Evolutionary conservation across 2,888 invertebrate species (phyloP).

Genomic region (Helobdella robusta): DNA sequence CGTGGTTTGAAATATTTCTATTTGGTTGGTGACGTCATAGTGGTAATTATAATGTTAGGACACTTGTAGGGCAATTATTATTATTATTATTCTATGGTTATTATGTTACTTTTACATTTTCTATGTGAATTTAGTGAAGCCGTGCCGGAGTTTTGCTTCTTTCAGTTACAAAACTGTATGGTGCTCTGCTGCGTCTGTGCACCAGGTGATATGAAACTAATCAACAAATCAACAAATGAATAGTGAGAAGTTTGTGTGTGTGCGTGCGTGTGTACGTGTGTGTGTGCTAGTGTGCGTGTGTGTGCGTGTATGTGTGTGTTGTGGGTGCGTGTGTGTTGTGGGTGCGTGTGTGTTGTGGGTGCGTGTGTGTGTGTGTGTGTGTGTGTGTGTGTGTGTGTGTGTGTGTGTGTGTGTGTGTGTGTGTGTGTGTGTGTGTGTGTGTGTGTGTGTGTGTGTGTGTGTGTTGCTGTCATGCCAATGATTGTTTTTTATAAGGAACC

Average conservation of each 20-base stretch:
- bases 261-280: constrained; percentile 15
- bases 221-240: not conserved
- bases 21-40: too few relatives aligned
- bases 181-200: too few relatives aligned
- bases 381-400: constrained; percentile 19
- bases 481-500: too few relatives aligned
- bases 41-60: too few relatives aligned
- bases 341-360: too few relatives aligned
- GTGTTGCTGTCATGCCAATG: too few relatives aligned
- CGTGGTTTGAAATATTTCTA: too few relatives aligned
- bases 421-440: constrained; percentile 19
- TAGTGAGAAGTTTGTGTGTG: not conserved
- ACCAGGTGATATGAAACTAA: not conserved
- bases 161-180: too few relatives aligned
- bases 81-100: not conserved
- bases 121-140: not conserved
- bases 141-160: too few relatives aligned
- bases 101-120: not conserved
- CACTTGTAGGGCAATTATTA: too few relatives aligned
- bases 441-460: constrained; percentile 23
- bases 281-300: constrained; percentile 14
- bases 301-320: constrained; percentile 12
- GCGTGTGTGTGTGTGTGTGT: constrained; percentile 18
- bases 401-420: not conserved
- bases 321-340: constrained; percentile 12